Conservation (phyloP, 2,888 invertebrate species). For the Pristionchus exspectatus region DNA sequence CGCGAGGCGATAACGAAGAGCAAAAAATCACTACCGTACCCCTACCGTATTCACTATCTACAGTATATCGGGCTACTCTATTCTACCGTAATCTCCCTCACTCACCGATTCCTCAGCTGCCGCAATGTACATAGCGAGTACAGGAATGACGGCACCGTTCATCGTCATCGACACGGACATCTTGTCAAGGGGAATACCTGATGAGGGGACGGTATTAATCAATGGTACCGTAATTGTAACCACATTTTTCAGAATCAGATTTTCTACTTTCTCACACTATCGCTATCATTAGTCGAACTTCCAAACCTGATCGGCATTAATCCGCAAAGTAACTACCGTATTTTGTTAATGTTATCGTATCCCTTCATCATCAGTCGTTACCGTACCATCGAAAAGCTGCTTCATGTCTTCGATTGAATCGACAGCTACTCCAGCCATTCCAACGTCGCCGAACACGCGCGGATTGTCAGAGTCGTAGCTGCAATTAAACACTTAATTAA, state of each 20-base stretch:
- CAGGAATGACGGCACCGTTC: slow-evolving; percentile 83
- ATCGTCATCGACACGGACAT: slow-evolving; percentile 85
- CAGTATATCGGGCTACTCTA: too few species aligned
- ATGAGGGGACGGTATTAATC: neutral
- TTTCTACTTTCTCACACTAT: too few species aligned
- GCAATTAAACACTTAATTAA: slow-evolving; percentile 56
- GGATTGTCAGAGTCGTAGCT: slow-evolving; percentile 84
- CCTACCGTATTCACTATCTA: too few species aligned
- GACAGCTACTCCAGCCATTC: slow-evolving; percentile 85
- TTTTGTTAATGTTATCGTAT: too few species aligned
- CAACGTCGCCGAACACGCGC: slow-evolving; percentile 83
- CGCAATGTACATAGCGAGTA: slow-evolving; percentile 83
- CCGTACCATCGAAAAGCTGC: slow-evolving; percentile 68
- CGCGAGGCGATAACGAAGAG: too few species aligned
- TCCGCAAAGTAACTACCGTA: too few species aligned
- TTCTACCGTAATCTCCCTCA: neutral
- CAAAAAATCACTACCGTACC: too few species aligned
- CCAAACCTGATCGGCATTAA: too few species aligned
- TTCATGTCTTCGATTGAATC: slow-evolving; percentile 84
- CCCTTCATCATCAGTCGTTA: neutral
- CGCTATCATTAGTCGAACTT: too few species aligned
- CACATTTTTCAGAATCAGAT: too few species aligned
- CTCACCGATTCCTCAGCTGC: slow-evolving; percentile 83
- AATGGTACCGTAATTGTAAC: too few species aligned
- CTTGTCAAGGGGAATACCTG: slow-evolving; percentile 57